Percentiles rank a stretch among this genome's conserved stretches.
phyloP scores from a whole-genome alignment of 1,140 invertebrate species.

The Drosophila mayri region DNA sequence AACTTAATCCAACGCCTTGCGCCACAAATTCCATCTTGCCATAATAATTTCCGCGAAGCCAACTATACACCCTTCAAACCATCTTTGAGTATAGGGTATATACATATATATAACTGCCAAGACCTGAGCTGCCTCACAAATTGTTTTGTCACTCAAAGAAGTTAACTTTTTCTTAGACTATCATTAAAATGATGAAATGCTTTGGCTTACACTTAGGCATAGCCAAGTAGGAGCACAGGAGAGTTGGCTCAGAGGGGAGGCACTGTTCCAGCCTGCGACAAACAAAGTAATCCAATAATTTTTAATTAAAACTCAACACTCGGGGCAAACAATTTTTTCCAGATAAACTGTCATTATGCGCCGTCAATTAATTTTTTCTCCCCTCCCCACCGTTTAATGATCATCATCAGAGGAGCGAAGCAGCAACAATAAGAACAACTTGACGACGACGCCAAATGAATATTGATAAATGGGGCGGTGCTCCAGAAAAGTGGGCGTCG shows the following conservation, averaged over 20 bases:
- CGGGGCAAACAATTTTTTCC: slow-evolving; percentile 83
- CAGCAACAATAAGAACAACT: slow-evolving; percentile 55
- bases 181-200: slow-evolving; percentile 84
- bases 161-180: slow-evolving; percentile 50
- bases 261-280: slow-evolving; percentile 18
- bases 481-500: slow-evolving; percentile 72
- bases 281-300: slow-evolving; percentile 82
- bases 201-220: slow-evolving; percentile 84
- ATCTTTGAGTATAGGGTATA: slow-evolving; percentile 27
- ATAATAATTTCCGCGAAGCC: slow-evolving; percentile 48
- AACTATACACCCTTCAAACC: slow-evolving; percentile 38
- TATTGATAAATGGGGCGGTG: slow-evolving; percentile 84
- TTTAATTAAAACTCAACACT: slow-evolving; percentile 84
- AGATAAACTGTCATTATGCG: slow-evolving; percentile 84
- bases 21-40: slow-evolving; percentile 31
- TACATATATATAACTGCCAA: slow-evolving; percentile 15
- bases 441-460: slow-evolving; percentile 81
- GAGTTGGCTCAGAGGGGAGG: background rate
- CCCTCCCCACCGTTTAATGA: slow-evolving; percentile 61
- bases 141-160: slow-evolving; percentile 59
- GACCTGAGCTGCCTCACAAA: slow-evolving; percentile 57
- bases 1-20: slow-evolving; percentile 38
- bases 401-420: slow-evolving; percentile 67
- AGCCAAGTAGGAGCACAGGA: slow-evolving; percentile 60
- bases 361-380: slow-evolving; percentile 81